Evolutionary conservation across 2,888 invertebrate species (phyloP).

Genomic region (Hydroisotoma schaefferi): DNA sequence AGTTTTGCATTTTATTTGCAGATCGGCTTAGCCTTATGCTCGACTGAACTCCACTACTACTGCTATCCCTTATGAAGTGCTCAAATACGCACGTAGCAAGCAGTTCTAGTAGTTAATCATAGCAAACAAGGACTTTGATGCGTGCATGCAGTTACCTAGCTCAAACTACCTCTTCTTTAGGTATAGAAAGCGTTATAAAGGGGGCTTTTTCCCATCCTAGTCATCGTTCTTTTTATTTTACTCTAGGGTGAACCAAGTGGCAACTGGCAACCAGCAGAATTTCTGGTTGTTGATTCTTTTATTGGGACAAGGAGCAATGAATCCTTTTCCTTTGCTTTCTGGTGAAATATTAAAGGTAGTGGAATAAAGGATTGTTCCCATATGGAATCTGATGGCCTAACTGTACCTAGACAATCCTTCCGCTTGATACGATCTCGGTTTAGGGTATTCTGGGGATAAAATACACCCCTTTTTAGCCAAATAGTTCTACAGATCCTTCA

Average conservation of each 20-base stretch:
- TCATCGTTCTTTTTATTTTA: neutral
- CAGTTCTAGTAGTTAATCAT: neutral
- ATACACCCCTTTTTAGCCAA: too few relatives aligned
- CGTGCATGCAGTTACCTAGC: too few relatives aligned
- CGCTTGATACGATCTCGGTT: too few relatives aligned
- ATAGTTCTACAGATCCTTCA: too few relatives aligned
- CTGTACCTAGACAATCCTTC: too few relatives aligned
- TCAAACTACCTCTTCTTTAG: neutral
- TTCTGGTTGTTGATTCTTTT: conserved; percentile 10
- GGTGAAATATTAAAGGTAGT: conserved; percentile 2
- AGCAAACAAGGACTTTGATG: neutral
- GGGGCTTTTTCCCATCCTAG: too few relatives aligned
- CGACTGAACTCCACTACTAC: conserved; percentile 36
- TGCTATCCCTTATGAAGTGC: too few relatives aligned
- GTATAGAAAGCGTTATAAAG: neutral
- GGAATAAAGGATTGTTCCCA: too few relatives aligned
- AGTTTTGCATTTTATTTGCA: conserved; percentile 48
- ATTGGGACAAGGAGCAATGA: neutral
- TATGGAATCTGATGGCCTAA: too few relatives aligned
- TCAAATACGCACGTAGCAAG: neutral
- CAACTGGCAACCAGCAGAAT: conserved; percentile 16
- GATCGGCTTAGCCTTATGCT: conserved; percentile 46
- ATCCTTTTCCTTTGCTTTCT: conserved; percentile 6
- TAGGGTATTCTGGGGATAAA: too few relatives aligned
- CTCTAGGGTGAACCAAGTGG: conserved; percentile 1